A percentile compares a stretch with the other conserved stretches of the same genome.
Evolutionary conservation across 37 sponge, comb jelly and placozoan genomes (phyloP).

Genomic region (Lycopodina hypogea): DNA sequence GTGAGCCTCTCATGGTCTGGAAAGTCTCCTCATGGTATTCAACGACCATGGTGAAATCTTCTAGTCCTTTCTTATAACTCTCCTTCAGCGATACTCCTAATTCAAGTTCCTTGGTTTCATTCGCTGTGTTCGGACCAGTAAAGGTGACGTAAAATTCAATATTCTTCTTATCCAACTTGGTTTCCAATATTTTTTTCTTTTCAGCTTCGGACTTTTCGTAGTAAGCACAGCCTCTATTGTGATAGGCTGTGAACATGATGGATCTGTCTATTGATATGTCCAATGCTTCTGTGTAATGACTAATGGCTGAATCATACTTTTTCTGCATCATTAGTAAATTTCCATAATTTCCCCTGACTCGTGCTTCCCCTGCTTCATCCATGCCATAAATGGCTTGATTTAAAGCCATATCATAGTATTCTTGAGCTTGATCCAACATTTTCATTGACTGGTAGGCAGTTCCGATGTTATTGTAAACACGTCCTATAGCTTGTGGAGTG

Average conservation of each 20-base stretch:
- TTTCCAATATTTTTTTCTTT: background rate
- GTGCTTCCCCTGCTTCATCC: conserved; percentile 57
- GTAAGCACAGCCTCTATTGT: conserved; percentile 73
- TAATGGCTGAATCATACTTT: conserved; percentile 42
- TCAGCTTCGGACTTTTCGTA: conserved; percentile 48
- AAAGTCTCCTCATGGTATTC: conserved; percentile 46
- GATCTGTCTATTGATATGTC: conserved; percentile 43
- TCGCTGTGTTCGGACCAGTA: background rate
- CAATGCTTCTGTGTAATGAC: conserved; percentile 63
- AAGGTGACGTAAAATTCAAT: conserved; percentile 2
- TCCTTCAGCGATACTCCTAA: conserved; percentile 9
- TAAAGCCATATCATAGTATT: conserved; percentile 65
- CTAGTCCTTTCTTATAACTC: conserved; percentile 16
- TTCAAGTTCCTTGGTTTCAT: background rate
- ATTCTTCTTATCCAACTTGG: background rate
- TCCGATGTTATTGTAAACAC: conserved; percentile 70
- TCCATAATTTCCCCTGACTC: conserved; percentile 71
- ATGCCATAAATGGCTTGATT: conserved; percentile 67
- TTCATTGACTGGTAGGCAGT: conserved; percentile 60
- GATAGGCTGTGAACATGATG: conserved; percentile 50
- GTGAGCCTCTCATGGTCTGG: conserved; percentile 58
- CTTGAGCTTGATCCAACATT: conserved; percentile 43
- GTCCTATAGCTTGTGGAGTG: conserved; percentile 52
- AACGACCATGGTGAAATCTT: conserved; percentile 40
- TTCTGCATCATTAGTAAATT: conserved; percentile 63